Evolutionary conservation across 2,888 invertebrate species (phyloP).

Genomic region (Xiphydria camelus): DNA sequence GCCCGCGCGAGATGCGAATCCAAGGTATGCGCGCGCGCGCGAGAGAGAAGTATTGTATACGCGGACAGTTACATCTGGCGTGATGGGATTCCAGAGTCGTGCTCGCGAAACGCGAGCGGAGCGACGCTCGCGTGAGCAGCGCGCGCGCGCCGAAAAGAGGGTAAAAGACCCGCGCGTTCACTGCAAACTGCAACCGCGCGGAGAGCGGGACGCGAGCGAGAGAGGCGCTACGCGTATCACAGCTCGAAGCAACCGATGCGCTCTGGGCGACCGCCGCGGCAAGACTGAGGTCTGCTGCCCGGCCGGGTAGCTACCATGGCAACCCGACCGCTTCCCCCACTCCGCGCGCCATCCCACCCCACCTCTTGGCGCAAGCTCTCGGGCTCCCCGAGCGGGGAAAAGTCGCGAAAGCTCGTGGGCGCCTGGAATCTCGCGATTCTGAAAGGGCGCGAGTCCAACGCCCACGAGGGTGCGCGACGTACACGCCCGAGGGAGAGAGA

Average conservation of each 20-base stretch:
- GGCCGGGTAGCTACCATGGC: constrained; percentile 57
- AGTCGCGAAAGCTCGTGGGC: not conserved
- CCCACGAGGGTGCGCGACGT: constrained; percentile 1
- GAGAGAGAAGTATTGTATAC: too few relatives aligned
- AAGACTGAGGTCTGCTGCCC: constrained; percentile 52
- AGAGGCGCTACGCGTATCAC: constrained; percentile 8
- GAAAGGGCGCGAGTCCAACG: constrained; percentile 1
- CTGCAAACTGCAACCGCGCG: not conserved
- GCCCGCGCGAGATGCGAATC: too few relatives aligned
- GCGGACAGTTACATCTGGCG: too few relatives aligned
- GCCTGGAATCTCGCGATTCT: not conserved
- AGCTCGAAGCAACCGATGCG: constrained; percentile 28
- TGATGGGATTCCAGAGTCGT: too few relatives aligned
- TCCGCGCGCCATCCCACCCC: not conserved
- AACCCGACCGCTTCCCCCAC: constrained; percentile 44
- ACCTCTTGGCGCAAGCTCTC: constrained; percentile 17
- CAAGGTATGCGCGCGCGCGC: too few relatives aligned
- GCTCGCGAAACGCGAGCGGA: too few relatives aligned
- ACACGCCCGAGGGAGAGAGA: too few relatives aligned
- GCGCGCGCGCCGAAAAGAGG: too few relatives aligned
- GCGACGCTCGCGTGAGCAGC: too few relatives aligned
- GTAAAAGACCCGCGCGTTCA: too few relatives aligned
- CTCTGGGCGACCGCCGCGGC: constrained; percentile 51
- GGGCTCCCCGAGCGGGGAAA: constrained; percentile 1
- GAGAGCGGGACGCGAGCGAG: not conserved